phyloP scores from a whole-genome alignment of 2,113 vertebrate genomes.

The Rousettus leschenaultii region DNA sequence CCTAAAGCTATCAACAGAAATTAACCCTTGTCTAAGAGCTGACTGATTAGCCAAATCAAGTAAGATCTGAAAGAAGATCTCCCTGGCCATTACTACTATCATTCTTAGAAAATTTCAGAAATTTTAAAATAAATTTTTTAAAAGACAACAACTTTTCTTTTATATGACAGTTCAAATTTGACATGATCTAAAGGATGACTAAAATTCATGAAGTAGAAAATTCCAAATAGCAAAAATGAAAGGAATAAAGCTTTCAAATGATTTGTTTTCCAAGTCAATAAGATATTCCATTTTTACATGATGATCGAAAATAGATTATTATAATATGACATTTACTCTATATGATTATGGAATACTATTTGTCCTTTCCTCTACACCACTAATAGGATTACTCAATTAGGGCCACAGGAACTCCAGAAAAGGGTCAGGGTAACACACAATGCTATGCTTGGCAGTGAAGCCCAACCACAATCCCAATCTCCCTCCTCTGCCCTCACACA shows the following conservation, averaged over 20 bases:
- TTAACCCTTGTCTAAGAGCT: not conserved
- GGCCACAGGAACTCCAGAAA: not conserved
- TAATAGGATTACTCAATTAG: conserved; percentile 53
- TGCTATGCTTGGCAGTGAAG: conserved; percentile 48
- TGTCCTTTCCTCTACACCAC: not conserved
- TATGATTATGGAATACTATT: not conserved
- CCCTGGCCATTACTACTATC: not conserved
- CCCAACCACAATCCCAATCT: conserved; percentile 32
- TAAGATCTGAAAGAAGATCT: conserved; percentile 1
- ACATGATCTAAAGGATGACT: not conserved
- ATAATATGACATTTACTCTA: not conserved
- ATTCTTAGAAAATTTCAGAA: not conserved
- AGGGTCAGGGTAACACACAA: conserved; percentile 44
- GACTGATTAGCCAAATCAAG: not conserved
- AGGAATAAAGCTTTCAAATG: not conserved
- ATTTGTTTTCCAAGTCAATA: not conserved
- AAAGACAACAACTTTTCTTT: not conserved
- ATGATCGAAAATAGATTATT: not conserved
- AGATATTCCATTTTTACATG: not conserved
- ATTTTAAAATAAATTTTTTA: not conserved
- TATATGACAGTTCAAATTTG: not conserved
- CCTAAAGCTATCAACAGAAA: not conserved
- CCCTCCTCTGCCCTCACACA: not conserved
- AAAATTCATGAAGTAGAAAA: not conserved
- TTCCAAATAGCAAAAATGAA: not conserved